Base-by-base conservation (phyloP, 2,797 vertebrate genomes). In the Zalophus californianus region DNA sequence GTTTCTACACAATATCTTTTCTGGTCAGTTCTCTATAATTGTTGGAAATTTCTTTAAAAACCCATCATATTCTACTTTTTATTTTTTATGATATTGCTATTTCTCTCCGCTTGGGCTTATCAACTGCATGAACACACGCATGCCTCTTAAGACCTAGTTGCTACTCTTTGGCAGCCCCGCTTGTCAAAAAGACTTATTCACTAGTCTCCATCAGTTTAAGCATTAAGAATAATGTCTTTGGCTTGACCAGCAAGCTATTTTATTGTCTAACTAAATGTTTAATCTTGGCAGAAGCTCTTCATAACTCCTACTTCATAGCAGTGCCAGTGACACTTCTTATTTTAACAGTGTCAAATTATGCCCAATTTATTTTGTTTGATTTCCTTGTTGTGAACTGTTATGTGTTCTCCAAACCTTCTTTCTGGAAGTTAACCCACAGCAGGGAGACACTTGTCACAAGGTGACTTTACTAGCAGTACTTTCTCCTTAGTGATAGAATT, bases 281-380 rank as follows among this genome's bases (percentile, higher is more conserved):
- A 98, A 98, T 98, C 98, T 98, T 90, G 92, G 94, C 12, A 29
- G 94, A 98, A 98, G 86, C 91, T 96, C 97, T 98, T 98, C 97
- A 97, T 97, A 98, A 97, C 94, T 98, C 91, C 93, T 97, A 75
- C 96, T 98, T 97, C 98, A 89, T 48, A 97, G 88, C 75, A 93
- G 96, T 23, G 13, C 87, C 89, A 89, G 96, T 4, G 79, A 97
- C 96, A 97, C 89, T 98, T 98, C 98, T 91, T 90, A 98, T 98
- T 98, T 98, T 98, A 98, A 98, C 94, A 98, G 80, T 97, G 97
- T 94, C 98, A 98, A 98, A 99, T 98, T 98, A 98, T 97, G 97
- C 98, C 98, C 96, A 97, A 96, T 98, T 98, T 98, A 97, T 98
- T 98, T 98, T 98, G 98, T 98, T 98, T 98, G 97, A 98, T 98